A percentile compares a stretch with the other conserved stretches of the same genome.
Evolutionary conservation across 2,113 vertebrate genomes (phyloP).

Genomic region (Hippocampus guttulatus): DNA sequence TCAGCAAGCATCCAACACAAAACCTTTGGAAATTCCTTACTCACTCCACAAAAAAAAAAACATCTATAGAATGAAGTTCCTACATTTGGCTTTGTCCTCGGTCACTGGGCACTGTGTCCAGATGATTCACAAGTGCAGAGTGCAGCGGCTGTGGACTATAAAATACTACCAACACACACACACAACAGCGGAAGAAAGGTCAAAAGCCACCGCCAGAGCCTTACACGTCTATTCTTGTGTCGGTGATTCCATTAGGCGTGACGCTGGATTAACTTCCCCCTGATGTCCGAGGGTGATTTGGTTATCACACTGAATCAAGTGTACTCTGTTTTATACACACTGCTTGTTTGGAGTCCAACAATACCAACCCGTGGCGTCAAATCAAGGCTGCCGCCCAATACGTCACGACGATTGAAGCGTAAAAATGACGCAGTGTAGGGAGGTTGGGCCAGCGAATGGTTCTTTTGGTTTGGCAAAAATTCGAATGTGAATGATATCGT

Average conservation of each 20-base stretch:
- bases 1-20: no score
- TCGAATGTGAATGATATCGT: background rate
- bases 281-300: slow-evolving; percentile 52
- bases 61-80: no score
- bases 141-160: background rate
- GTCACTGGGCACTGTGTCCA: background rate
- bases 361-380: background rate
- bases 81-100: background rate
- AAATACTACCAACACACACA: slow-evolving; percentile 25
- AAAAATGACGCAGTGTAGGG: background rate
- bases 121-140: slow-evolving; percentile 4
- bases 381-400: no score
- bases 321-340: background rate
- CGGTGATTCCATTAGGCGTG: slow-evolving; percentile 61
- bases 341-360: slow-evolving; percentile 1
- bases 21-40: no score
- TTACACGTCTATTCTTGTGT: slow-evolving; percentile 54
- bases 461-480: background rate
- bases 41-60: background rate
- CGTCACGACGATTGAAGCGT: background rate
- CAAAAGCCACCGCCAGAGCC: slow-evolving; percentile 43
- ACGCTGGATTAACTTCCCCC: slow-evolving; percentile 50
- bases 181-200: slow-evolving; percentile 22
- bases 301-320: slow-evolving; percentile 7
- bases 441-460: background rate